Conservation (phyloP, 2,888 invertebrate species). For the Eubasilissa splendida region DNA sequence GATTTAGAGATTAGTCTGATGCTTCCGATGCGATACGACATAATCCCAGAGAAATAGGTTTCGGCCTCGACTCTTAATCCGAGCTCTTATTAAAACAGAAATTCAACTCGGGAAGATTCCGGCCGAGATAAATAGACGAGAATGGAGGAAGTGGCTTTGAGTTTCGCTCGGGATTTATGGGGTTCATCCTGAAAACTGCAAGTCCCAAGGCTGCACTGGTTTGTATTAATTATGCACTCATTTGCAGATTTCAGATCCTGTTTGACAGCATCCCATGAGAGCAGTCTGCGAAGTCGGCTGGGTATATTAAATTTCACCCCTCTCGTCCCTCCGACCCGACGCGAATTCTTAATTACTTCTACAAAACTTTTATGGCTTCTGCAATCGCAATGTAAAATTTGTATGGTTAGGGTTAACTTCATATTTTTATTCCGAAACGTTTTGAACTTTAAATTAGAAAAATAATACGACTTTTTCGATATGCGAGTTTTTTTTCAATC, state of each 20-base stretch:
- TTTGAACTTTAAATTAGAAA: too few relatives aligned
- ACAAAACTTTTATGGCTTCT: conserved; percentile 11
- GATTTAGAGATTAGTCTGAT: not conserved
- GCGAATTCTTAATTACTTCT: conserved; percentile 23
- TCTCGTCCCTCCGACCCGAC: not conserved
- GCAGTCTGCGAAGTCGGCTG: conserved; percentile 16
- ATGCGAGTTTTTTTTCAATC: too few relatives aligned
- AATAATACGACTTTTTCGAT: too few relatives aligned
- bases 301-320: conserved; percentile 16
- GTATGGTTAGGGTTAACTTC: not conserved
- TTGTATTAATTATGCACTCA: conserved; percentile 28
- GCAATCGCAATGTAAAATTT: not conserved
- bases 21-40: not conserved
- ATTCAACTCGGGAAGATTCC: too few relatives aligned
- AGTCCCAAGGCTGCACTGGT: not conserved
- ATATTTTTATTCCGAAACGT: too few relatives aligned
- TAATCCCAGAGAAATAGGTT: not conserved
- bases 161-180: not conserved
- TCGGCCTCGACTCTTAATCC: too few relatives aligned
- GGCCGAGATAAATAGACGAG: too few relatives aligned
- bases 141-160: too few relatives aligned
- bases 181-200: conserved; percentile 4
- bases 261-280: conserved; percentile 6
- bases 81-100: too few relatives aligned
- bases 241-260: conserved; percentile 18